Evolutionary conservation across 2,888 invertebrate genomes (phyloP), one percentile per base, ranked within the genome.

Genomic region (Meloe dianella): DNA sequence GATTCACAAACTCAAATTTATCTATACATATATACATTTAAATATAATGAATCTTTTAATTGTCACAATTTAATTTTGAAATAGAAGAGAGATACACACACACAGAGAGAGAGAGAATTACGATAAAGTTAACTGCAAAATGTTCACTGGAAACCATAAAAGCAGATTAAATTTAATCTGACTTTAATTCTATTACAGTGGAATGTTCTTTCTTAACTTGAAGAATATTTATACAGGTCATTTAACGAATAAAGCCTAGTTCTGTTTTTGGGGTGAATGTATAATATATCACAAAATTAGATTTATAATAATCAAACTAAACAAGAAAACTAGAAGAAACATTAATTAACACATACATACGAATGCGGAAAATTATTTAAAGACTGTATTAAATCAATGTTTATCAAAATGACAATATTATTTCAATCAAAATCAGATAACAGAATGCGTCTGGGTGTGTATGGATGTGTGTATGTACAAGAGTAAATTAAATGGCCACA

Each of bases 401-500:
- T n/a, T n/a, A 4, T 22, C 3, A 20, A 14, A 56, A 10, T 3
- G 20, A 10, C 56, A 56, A 56, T 32, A 17, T 17, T 8, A 35
- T 51, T 61, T 27, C 20, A 61, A 61, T 61, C 30, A 57, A 74
- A 67, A 70, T 74, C 71, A 73, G 67, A 71, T 73, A 70, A 70
- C 71, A 66, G 3, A 9, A 14, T 38, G 38, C 2, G 8, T 6
- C 3, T 38, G 38, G n/a, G 6, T 38, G 17, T 7, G 7, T 41
- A 17, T 41, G 35, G 12, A 12, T 35, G 35, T 35, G 35, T 41
- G n/a, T 61, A 65, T 64, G 68, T 71, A 68, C 65, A 64, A 64
- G 71, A 75, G 70, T 76, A 76, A 76, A 76, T 75, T 75, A 76
- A 75, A 76, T 75, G n/a, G 74, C 71, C 72, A 74, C 74, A 75